Evolutionary conservation across 2,888 invertebrate genomes (phyloP), one percentile per base, ranked within the genome.

Genomic region (Cylindroiulus punctatus): DNA sequence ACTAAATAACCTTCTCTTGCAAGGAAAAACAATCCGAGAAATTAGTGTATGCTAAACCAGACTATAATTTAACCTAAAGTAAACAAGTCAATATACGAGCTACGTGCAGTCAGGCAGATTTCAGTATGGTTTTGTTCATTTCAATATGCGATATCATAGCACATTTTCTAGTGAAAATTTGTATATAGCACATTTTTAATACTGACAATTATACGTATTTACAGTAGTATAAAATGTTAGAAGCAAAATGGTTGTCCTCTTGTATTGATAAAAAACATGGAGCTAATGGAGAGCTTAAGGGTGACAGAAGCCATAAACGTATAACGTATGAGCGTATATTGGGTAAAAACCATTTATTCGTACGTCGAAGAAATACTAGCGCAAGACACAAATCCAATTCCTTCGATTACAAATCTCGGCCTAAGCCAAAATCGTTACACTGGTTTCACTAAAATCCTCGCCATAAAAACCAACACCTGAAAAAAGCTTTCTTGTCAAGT

Each of bases 351-450:
- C 57, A 57, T 57, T 57, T 57, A 57, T 19, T 57, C 57, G 8
- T 26, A 10, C 26, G 26, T 65, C 65, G 65, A 7, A 12, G 26
- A 65, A 65, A 65, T 65, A 65, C 65, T 26, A n/a, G n/a, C n/a
- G n/a, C 26, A 10, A 65, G 65, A 65, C 65, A 65, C 65, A 26
- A 65, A 65, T 26, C 26, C 65, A 65, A 65, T 65, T 65, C 7
- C 65, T 10, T 65, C 65, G 65, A 65, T 65, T 65, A 65, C 65
- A 65, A 65, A 65, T 65, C 65, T 65, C 22, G 26, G 26, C 65
- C 22, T 65, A 22, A 65, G 65, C 65, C 26, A 65, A 65, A 65
- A 65, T 65, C 65, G 65, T 65, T 65, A 65, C 8, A 65, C 65
- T 65, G 26, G 26, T 65, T 65, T 65, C 65, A 26, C 26, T 65